Base-by-base conservation (phyloP, 2,797 vertebrate species). In the Acanthurus leucopareius region DNA sequence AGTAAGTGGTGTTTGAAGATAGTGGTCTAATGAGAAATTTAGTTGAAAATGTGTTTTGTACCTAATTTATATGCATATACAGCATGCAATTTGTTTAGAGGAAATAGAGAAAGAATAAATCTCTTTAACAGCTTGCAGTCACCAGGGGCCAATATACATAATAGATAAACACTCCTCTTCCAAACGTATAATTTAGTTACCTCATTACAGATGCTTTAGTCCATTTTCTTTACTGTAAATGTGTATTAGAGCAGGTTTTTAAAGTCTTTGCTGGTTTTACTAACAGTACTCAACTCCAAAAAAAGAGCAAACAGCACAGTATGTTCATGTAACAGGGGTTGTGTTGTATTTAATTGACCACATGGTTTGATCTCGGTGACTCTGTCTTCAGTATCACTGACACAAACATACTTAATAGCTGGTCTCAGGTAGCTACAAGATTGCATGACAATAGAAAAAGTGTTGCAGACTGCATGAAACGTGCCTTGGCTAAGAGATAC, bases 401-500 rank as follows among this genome's bases (percentile, higher is more conserved):
- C 57, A 73, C 69, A 88, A 80, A 79, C 70, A 57, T 57, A 89
- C 11, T 77, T 56, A 90, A 75, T 63, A 84, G 71, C 90, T 92
- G 89, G 79, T 90, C 73, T 90, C 77, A 48, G 75, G 71, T 80
- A 79, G 85, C 88, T 89, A 91, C 84, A 87, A 82, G 61, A 28
- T 61, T 71, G 81, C 60, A 80, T 90, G 76, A 88, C 75, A 75
- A 80, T 91, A 90, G 65, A 89, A 93, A 93, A 90, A 72, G 74
- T 84, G 82, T 84, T 71, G 80, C 73, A 86, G 82, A 90, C 90
- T 90, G 75, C 73, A 59, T 87, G 74, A 91, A 91, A 92, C 88
- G 79, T 92, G 93, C 91, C 91, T 90, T 94, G 91, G 91, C 93
- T 91, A 92, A 90, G 79, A 84, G 88, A 89, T 89, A 91, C 90